phyloP scores from a whole-genome alignment of 2,113 vertebrate genomes.

The Cyanoramphus novaezelandiae region DNA sequence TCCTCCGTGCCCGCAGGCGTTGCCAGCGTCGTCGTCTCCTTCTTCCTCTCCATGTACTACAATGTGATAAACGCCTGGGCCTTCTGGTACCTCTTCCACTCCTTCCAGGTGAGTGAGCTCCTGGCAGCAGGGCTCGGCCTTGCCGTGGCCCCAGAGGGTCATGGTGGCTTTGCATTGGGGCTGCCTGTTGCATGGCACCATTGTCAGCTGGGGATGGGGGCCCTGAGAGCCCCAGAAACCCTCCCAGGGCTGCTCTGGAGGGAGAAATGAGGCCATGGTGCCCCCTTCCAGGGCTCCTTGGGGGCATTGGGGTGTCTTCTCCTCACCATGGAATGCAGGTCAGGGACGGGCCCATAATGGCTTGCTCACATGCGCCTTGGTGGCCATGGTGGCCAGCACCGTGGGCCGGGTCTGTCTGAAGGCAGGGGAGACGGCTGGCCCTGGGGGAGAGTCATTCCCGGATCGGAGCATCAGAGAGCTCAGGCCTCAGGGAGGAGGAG shows the following conservation, averaged over 20 bases:
- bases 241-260: not conserved
- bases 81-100: conserved; percentile 98
- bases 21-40: conserved; percentile 86
- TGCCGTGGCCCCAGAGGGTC: fast-evolving
- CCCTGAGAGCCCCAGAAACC: not conserved
- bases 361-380: not conserved
- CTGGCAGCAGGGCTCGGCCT: fast-evolving
- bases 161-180: fast-evolving
- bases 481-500: not conserved
- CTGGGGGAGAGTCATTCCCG: not conserved
- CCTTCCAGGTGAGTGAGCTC: conserved; percentile 86
- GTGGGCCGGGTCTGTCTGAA: not conserved
- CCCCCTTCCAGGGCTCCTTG: not conserved
- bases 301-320: fast-evolving
- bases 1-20: conserved; percentile 72
- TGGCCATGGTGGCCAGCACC: not conserved
- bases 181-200: not conserved
- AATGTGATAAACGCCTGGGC: conserved; percentile 93
- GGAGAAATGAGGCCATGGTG: not conserved
- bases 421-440: not conserved
- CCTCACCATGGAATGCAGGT: not conserved
- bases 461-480: not conserved
- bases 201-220: fast-evolving
- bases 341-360: fast-evolving
- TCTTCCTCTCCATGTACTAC: conserved; percentile 93